Evolutionary conservation across 2,113 vertebrate genomes (phyloP).

Genomic region (Poeciliopsis retropinna): DNA sequence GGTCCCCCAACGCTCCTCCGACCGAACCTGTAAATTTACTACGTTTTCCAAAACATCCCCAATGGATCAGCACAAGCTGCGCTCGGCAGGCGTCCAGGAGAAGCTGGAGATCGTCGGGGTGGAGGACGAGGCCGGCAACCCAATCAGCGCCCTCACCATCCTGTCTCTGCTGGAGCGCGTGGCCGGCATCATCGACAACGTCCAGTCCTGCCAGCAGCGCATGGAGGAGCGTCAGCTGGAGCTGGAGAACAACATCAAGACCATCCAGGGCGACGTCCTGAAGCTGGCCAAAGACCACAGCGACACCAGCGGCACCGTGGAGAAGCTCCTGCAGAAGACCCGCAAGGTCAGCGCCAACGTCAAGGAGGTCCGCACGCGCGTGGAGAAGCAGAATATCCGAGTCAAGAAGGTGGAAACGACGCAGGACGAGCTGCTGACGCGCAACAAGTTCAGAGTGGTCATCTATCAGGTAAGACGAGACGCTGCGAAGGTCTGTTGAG

Average conservation of each 20-base stretch:
- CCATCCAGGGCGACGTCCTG: slow-evolving; percentile 90
- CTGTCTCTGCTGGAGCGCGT: slow-evolving; percentile 95
- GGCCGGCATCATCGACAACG: slow-evolving; percentile 91
- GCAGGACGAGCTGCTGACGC: slow-evolving; percentile 93
- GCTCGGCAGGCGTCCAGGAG: slow-evolving; percentile 71
- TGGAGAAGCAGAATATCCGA: slow-evolving; percentile 88
- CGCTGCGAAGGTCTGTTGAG: not conserved
- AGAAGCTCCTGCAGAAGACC: slow-evolving; percentile 95
- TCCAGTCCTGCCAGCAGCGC: slow-evolving; percentile 93
- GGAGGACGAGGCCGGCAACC: slow-evolving; percentile 89
- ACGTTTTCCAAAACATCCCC: not conserved
- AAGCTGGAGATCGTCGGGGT: slow-evolving; percentile 82
- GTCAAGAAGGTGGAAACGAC: slow-evolving; percentile 91
- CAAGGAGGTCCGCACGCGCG: slow-evolving; percentile 90
- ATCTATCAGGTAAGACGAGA: slow-evolving; percentile 90
- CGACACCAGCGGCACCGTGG: slow-evolving; percentile 85
- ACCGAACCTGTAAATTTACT: not conserved
- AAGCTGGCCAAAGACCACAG: slow-evolving; percentile 91
- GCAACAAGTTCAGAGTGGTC: slow-evolving; percentile 96
- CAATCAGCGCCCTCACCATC: slow-evolving; percentile 89
- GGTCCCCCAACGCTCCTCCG: slow-evolving; percentile 32
- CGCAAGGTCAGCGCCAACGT: slow-evolving; percentile 92
- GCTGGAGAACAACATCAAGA: slow-evolving; percentile 89
- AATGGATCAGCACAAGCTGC: slow-evolving; percentile 84
- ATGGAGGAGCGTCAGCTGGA: slow-evolving; percentile 93